Percentiles rank a stretch among this genome's conserved stretches.
Evolutionary conservation across 2,797 vertebrate genomes (phyloP).

Genomic region (Taenioides sp.): DNA sequence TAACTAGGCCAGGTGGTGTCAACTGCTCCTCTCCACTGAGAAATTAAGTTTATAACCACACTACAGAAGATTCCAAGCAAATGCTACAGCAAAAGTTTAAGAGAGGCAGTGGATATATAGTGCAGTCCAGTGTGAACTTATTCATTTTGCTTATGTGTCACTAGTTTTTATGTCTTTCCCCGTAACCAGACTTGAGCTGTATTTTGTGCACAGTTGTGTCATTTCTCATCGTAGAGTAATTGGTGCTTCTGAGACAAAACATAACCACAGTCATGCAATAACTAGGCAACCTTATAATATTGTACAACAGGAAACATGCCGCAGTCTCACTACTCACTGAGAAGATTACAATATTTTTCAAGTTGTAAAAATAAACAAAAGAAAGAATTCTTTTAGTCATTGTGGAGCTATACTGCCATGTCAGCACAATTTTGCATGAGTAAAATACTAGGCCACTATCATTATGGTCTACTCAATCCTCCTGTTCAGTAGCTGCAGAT

Average conservation of each 20-base stretch:
- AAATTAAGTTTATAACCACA: too few species aligned
- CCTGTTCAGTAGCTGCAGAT: conserved; percentile 15
- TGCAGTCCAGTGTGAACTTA: not conserved
- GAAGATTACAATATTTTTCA: conserved; percentile 50
- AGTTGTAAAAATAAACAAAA: conserved; percentile 13
- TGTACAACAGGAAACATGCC: conserved; percentile 37
- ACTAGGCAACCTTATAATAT: conserved; percentile 38
- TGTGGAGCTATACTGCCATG: conserved; percentile 17
- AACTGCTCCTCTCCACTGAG: too few species aligned
- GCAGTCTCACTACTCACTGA: conserved; percentile 34
- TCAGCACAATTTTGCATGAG: conserved; percentile 13
- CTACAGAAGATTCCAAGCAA: too few species aligned
- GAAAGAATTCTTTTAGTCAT: conserved; percentile 17
- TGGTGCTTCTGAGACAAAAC: conserved; percentile 50
- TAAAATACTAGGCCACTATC: not conserved
- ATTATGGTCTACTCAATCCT: conserved; percentile 6
- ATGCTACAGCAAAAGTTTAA: not conserved
- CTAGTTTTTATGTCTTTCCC: conserved; percentile 26
- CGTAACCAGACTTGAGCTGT: conserved; percentile 19
- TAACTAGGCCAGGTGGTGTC: too few species aligned
- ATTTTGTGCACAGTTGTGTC: conserved; percentile 51
- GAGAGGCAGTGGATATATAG: not conserved
- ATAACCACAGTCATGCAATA: conserved; percentile 22
- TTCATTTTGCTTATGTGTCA: not conserved
- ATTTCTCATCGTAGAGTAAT: conserved; percentile 43